Percentiles rank a stretch among this genome's conserved stretches.
phyloP scores from a whole-genome alignment of 2,888 invertebrate genomes.

The Conus canariensis region DNA sequence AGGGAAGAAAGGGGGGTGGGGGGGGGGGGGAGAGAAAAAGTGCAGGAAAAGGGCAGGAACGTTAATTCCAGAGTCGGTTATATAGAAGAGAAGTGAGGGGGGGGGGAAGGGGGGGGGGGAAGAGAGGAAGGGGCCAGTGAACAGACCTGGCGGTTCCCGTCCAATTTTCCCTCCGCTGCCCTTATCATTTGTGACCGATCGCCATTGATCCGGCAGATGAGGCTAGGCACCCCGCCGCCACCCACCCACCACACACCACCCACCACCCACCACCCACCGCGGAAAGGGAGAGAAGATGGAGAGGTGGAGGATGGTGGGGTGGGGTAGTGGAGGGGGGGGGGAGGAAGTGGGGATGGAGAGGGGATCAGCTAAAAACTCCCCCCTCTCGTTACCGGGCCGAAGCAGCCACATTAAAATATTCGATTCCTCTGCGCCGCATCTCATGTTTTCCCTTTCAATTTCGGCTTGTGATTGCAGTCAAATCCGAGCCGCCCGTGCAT shows the following conservation, averaged over 20 bases:
- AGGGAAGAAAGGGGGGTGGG: background rate
- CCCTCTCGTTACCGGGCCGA: slow-evolving; percentile 29
- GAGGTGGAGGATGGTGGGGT: background rate
- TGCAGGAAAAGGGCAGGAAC: no score
- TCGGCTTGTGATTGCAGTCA: slow-evolving; percentile 45
- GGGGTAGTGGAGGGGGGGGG: background rate
- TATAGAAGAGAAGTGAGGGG: background rate
- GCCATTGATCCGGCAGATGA: slow-evolving; percentile 35
- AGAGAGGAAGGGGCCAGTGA: background rate
- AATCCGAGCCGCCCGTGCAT: slow-evolving; percentile 42
- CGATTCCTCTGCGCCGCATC: slow-evolving; percentile 42
- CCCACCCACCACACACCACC: background rate
- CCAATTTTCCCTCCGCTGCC: slow-evolving; percentile 23
- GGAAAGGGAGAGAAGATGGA: background rate
- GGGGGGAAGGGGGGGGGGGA: background rate
- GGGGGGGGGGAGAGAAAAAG: background rate
- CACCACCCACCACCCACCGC: background rate
- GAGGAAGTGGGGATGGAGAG: background rate
- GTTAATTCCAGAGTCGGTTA: background rate
- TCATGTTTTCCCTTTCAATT: slow-evolving; percentile 48
- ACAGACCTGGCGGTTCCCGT: background rate
- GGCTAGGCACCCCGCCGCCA: background rate
- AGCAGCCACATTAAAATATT: slow-evolving; percentile 45
- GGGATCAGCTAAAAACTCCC: slow-evolving; percentile 26
- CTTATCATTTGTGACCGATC: slow-evolving; percentile 42